phyloP scores from a whole-genome alignment of 2,888 invertebrate genomes.

The Pteria penguin region DNA sequence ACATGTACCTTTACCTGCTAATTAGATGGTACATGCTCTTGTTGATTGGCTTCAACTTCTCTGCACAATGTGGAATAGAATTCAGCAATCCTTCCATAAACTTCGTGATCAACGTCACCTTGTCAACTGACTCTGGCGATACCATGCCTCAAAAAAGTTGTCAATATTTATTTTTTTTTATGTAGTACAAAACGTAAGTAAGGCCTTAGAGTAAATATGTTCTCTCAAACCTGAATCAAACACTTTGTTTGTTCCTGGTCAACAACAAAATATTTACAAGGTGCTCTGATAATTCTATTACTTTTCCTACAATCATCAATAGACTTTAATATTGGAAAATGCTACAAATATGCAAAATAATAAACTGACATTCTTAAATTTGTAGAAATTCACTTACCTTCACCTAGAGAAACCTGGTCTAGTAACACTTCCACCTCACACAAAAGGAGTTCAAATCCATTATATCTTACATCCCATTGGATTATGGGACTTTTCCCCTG shows the following conservation, averaged over 20 bases:
- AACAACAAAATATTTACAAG: too few species aligned
- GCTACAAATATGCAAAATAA: not conserved
- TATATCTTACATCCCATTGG: slow-evolving; percentile 68
- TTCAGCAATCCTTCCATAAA: slow-evolving; percentile 66
- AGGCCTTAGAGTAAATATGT: too few species aligned
- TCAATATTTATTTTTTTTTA: too few species aligned
- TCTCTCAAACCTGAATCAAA: too few species aligned
- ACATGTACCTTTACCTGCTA: slow-evolving; percentile 59
- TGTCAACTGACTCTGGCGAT: slow-evolving; percentile 56
- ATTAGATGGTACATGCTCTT: slow-evolving; percentile 64
- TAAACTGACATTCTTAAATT: too few species aligned
- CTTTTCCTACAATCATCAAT: too few species aligned
- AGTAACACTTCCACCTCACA: slow-evolving; percentile 71
- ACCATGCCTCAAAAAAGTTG: slow-evolving; percentile 72
- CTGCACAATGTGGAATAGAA: slow-evolving; percentile 60
- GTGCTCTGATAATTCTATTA: too few species aligned
- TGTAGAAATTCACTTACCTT: slow-evolving; percentile 61
- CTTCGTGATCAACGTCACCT: slow-evolving; percentile 64
- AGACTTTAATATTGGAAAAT: not conserved
- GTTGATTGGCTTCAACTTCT: slow-evolving; percentile 62
- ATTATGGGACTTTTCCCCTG: slow-evolving; percentile 59
- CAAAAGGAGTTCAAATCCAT: slow-evolving; percentile 74
- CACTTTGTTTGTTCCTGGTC: too few species aligned
- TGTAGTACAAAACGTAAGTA: too few species aligned
- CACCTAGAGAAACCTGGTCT: slow-evolving; percentile 71